Evolutionary conservation across 2,797 vertebrate species (phyloP).

Genomic region (Brotula barbata): DNA sequence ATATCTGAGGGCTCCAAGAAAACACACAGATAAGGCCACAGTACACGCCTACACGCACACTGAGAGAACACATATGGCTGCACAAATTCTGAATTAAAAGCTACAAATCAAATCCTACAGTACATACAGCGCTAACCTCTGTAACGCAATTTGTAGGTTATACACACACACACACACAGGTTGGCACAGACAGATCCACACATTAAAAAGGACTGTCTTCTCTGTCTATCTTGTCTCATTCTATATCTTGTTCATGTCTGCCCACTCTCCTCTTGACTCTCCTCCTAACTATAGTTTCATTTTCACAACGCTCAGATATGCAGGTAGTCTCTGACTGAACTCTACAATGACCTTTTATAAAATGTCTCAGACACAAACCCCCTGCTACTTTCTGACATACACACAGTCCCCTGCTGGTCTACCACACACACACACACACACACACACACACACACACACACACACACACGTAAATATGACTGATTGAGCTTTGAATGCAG

Average conservation of each 20-base stretch:
- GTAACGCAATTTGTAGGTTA: too few relatives aligned
- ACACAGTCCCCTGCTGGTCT: constrained; percentile 53
- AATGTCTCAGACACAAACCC: constrained; percentile 67
- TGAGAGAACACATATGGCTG: too few relatives aligned
- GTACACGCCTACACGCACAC: background rate
- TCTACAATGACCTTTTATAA: constrained; percentile 68
- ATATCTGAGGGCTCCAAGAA: constrained; percentile 52
- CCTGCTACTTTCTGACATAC: constrained; percentile 62
- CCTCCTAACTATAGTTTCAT: constrained; percentile 38
- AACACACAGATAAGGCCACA: constrained; percentile 30
- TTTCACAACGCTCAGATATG: constrained; percentile 2
- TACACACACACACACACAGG: constrained; percentile 4
- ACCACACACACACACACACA: constrained; percentile 24
- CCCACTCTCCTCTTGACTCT: constrained; percentile 24
- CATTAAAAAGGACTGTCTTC: constrained; percentile 9
- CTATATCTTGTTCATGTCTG: constrained; percentile 28
- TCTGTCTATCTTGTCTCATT: constrained; percentile 8
- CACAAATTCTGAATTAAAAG: too few relatives aligned
- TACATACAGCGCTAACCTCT: too few relatives aligned
- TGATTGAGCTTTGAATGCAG: background rate
- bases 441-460: constrained; percentile 6
- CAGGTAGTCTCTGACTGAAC: constrained; percentile 46
- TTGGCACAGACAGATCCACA: constrained; percentile 8
- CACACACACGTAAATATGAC: constrained; percentile 2
- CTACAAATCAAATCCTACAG: too few relatives aligned